Evolutionary conservation across 2,888 invertebrate genomes (phyloP).

Genomic region (Drosophila trichaetosa): DNA sequence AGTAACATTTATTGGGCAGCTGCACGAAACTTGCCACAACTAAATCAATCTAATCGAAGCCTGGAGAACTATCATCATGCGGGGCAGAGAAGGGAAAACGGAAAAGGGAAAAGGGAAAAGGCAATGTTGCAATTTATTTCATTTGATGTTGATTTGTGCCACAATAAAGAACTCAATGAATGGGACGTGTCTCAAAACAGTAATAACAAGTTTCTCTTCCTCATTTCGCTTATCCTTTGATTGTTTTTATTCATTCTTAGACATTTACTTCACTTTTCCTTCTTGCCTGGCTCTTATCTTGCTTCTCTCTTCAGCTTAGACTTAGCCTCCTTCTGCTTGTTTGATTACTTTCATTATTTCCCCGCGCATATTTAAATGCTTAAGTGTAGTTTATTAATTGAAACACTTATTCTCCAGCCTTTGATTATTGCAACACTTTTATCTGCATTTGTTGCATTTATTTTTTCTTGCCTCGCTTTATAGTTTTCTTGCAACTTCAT

Average conservation of each 20-base stretch:
- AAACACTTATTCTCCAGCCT: not conserved
- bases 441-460: not conserved
- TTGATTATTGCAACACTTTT: not conserved
- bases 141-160: conserved; percentile 9
- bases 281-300: not conserved
- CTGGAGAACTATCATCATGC: not conserved
- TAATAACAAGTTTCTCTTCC: not conserved
- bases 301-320: not conserved
- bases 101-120: accelerated
- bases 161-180: not conserved
- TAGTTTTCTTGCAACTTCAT: not conserved
- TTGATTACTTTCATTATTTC: not conserved
- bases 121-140: not conserved
- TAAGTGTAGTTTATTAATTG: not conserved
- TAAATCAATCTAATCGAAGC: conserved; percentile 30
- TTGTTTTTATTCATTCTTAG: not conserved
- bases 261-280: not conserved
- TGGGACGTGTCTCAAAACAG: not conserved
- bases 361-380: not conserved
- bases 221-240: not conserved
- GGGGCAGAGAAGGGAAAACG: too few species aligned
- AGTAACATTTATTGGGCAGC: conserved; percentile 62
- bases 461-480: not conserved
- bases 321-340: not conserved
- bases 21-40: conserved; percentile 39